Base-by-base conservation (phyloP, 2,797 vertebrate genomes). In the Austrolebias charrua region DNA sequence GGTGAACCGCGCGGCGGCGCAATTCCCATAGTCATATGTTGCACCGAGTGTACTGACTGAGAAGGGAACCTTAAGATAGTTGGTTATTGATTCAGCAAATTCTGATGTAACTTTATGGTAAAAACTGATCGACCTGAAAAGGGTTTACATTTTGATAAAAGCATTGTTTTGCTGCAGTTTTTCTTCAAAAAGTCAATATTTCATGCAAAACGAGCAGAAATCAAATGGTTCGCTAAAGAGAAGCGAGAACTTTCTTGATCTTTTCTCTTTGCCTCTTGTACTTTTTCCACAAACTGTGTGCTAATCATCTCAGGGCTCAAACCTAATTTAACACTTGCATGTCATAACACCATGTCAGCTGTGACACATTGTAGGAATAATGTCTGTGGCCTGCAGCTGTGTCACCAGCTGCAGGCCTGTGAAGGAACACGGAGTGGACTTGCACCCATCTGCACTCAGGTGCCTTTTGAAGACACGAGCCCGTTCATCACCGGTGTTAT, bases 401-500 rank as follows among this genome's bases (percentile, higher is more conserved):
- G 80, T 71, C 75, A 72, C 77, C 79, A 82, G 79, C 77, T 82
- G 81, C 69, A 62, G 69, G 70, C 60, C 55, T 1, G 79, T 70
- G 42, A 56, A 52, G 59, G 48, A 61, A 74, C 51, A 60, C 65
- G 72, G 79, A 48, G 18, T 64, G 79, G 81, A 83, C 80, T 79
- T 81, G 64, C 49, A 71, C 44, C 66, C 45, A 71, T 73, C 44
- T 75, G 60, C 67, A 52, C 68, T 76, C 79, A 61, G 72, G 53
- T 85, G 86, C 71, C 77, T 76, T 83, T 73, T 78, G 69, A 72
- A 83, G 81, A 79, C 68, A 54, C 60, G 82, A 73, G 75, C 63
- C 69, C 84, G 91, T 92, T 90, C 82, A 86, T 92, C 86, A 90
- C 42, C 20, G 71, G 55, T 70, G 76, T 89, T 87, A 92, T 87